Base-by-base conservation (phyloP, 2,888 invertebrate genomes). In the Chrysomela aeneicollis region DNA sequence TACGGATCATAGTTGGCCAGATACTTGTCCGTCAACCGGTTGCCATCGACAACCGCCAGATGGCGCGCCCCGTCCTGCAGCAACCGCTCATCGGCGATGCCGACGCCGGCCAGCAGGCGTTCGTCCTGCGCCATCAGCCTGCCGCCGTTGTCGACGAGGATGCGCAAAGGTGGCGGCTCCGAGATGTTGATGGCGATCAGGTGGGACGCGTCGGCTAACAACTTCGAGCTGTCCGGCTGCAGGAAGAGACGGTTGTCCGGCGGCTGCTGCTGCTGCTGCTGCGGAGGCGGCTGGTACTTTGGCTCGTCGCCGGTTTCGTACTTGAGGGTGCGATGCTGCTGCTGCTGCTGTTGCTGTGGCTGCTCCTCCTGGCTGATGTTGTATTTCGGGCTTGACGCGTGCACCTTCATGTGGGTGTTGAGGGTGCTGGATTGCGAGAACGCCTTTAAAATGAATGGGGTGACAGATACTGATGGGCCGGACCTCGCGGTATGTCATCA, bases 341-440 rank as follows among this genome's bases (percentile, higher is more conserved):
- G 72, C 52, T 68, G n/a, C n/a, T n/a, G n/a, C n/a, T n/a, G n/a
- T n/a, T n/a, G n/a, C 58, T 73, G 71, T 18, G 71, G 72, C 52
- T 68, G 66, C 1, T 60, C 46, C 6, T 26, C 26, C 26, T 26
- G 26, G 6, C 26, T 6, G 26, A 5, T 26, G 49, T 67, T 61
- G 15, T 79, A 81, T 69, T 81, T 81, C 1, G 80, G 79, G 21
- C 77, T 78, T 22, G 81, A 76, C 4, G 70, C 61, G 49, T 76
- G 75, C 5, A 82, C 82, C 77, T 83, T 83, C 83, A 83, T 83
- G 63, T 83, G 83, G 5, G 83, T 83, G 65, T 82, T 83, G 9
- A 83, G 72, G 2, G 83, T 83, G 66, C 83, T 83, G 0, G 82
- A 83, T 67, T 83, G 83, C 2, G 83, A 83, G 67, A 83, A 83